Evolutionary conservation across 1,140 invertebrate genomes (phyloP).

Genomic region (Drosophila arawakana): DNA sequence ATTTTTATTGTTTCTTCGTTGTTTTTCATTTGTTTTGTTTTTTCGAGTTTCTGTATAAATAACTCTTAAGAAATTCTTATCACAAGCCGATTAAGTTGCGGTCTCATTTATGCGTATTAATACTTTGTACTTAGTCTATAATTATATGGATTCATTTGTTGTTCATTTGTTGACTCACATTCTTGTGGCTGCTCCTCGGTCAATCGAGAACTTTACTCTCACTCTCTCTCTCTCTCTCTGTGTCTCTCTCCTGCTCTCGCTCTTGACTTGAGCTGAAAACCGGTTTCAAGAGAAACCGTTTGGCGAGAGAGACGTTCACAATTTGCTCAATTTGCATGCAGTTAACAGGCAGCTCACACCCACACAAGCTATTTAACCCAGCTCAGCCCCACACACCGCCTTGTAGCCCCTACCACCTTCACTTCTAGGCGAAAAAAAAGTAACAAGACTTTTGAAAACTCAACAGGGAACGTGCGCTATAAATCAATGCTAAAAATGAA

Average conservation of each 20-base stretch:
- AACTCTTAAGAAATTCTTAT: constrained; percentile 28
- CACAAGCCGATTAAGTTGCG: constrained; percentile 17
- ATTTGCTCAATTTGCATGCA: constrained; percentile 64
- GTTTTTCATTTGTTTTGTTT: constrained; percentile 5
- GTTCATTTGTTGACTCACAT: constrained; percentile 32
- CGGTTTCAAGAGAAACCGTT: constrained; percentile 41
- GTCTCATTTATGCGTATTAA: constrained; percentile 26
- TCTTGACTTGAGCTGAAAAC: constrained; percentile 25
- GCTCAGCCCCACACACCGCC: constrained; percentile 27
- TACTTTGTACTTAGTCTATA: constrained; percentile 26
- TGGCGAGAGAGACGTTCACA: constrained; percentile 1
- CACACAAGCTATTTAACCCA: constrained; percentile 40
- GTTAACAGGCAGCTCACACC: constrained; percentile 43
- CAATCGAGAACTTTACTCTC: constrained; percentile 26
- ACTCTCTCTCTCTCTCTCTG: too few relatives aligned
- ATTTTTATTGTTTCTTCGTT: constrained; percentile 7
- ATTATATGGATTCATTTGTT: constrained; percentile 28
- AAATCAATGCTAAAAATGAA: constrained; percentile 73
- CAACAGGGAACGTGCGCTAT: constrained; percentile 60
- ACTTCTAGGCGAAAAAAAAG: not conserved
- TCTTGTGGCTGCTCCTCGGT: constrained; percentile 16
- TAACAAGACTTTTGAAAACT: constrained; percentile 1
- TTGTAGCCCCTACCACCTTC: not conserved
- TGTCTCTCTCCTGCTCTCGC: too few relatives aligned
- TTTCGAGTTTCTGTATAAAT: not conserved